These are phyloP conservation scores for Recurvirostra avosetta DNA, from an alignment of 2,113 vertebrate species.

Conservation along the genomic window DNA sequence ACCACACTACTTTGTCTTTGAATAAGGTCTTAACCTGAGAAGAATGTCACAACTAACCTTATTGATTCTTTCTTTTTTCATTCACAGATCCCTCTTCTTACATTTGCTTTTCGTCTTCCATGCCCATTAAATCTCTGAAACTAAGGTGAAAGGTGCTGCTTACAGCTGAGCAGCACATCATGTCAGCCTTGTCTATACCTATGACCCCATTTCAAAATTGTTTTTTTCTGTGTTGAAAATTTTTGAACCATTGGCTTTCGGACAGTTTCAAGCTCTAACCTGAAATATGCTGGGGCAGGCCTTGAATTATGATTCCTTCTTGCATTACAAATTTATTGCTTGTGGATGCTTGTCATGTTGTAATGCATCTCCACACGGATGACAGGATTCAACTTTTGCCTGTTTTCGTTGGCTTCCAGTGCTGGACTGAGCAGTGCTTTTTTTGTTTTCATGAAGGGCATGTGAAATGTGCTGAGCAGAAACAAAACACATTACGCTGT, in stretches of 20 bases:
- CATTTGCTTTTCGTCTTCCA: neutral
- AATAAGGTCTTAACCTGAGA: neutral
- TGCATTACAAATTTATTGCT: conserved; percentile 25
- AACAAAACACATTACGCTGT: neutral
- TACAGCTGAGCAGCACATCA: neutral
- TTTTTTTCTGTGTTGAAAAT: neutral
- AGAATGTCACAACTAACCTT: neutral
- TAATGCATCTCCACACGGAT: neutral
- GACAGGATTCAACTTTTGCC: conserved; percentile 7
- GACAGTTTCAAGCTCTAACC: neutral
- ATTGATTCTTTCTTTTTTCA: neutral
- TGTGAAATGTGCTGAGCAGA: neutral
- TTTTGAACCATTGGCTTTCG: neutral
- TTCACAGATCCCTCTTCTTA: neutral
- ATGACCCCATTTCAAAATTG: neutral
- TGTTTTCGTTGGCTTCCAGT: conserved; percentile 8
- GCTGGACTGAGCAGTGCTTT: neutral
- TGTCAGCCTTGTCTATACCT: neutral
- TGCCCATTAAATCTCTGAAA: neutral
- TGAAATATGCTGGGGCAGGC: neutral
- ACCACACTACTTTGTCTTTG: neutral
- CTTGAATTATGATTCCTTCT: conserved; percentile 20
- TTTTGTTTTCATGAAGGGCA: neutral
- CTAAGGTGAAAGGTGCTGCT: neutral
- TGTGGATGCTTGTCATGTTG: conserved; percentile 20